phyloP scores from a whole-genome alignment of 2,888 invertebrate species.

The Drosophila testacea region DNA sequence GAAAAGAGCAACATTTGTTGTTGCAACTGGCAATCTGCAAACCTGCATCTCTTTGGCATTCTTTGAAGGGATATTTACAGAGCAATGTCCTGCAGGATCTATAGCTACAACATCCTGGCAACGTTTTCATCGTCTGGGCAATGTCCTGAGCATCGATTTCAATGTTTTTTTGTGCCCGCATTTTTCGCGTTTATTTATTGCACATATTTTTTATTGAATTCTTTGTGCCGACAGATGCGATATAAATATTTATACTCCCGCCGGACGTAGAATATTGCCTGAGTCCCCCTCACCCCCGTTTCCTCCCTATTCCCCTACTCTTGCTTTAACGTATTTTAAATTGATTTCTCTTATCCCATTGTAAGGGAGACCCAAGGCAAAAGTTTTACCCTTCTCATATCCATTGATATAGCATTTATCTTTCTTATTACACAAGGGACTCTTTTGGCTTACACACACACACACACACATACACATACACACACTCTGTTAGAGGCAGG shows the following conservation, averaged over 20 bases:
- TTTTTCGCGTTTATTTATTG: slow-evolving; percentile 72
- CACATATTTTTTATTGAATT: slow-evolving; percentile 80
- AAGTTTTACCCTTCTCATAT: slow-evolving; percentile 24
- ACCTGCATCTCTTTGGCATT: slow-evolving; percentile 14
- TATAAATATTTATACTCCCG: slow-evolving; percentile 73
- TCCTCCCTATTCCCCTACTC: neutral
- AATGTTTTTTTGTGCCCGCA: slow-evolving; percentile 45
- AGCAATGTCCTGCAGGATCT: slow-evolving; percentile 23
- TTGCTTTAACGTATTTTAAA: slow-evolving; percentile 66
- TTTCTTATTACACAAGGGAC: slow-evolving; percentile 55
- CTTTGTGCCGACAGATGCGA: slow-evolving; percentile 71
- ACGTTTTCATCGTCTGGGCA: slow-evolving; percentile 20
- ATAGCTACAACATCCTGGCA: slow-evolving; percentile 8
- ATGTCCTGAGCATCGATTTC: slow-evolving; percentile 44
- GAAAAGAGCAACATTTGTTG: slow-evolving; percentile 27
- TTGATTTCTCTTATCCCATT: slow-evolving; percentile 67
- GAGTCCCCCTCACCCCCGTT: neutral
- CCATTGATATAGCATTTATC: slow-evolving; percentile 37
- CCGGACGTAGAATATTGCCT: slow-evolving; percentile 69
- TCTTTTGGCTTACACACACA: slow-evolving; percentile 37
- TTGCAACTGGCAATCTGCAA: slow-evolving; percentile 31
- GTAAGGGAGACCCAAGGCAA: slow-evolving; percentile 26
- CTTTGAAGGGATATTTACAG: slow-evolving; percentile 30
- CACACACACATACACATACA: neutral
- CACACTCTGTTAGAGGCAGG: neutral